A percentile compares a stretch with the other conserved stretches of the same genome.
These are phyloP conservation scores for Thamnophis sirtalis DNA, from an alignment of 2,113 vertebrate species.

Conservation along the genomic window DNA sequence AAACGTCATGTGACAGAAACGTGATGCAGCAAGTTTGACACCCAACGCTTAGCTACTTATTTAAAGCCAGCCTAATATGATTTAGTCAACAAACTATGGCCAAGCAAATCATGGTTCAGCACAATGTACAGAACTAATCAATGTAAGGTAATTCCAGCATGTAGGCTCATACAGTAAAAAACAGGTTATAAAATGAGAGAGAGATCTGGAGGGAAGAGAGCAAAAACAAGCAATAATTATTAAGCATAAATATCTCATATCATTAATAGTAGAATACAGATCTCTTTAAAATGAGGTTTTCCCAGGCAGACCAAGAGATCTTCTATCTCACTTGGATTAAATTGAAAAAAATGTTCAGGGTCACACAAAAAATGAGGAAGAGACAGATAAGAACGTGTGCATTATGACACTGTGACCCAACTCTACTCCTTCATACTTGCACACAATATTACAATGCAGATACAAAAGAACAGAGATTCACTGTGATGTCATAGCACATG, in stretches of 20 bases:
- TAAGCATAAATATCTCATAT: background rate
- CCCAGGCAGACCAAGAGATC: background rate
- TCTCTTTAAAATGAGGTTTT: background rate
- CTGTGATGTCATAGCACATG: background rate
- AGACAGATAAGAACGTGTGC: background rate
- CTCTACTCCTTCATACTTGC: background rate
- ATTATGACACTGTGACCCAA: background rate
- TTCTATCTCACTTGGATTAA: background rate
- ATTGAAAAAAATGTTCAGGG: background rate
- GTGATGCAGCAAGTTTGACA: too few relatives aligned
- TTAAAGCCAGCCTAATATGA: background rate
- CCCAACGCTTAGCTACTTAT: background rate
- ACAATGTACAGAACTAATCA: background rate
- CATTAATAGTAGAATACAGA: background rate
- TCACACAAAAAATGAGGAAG: fast-evolving
- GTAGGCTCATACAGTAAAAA: background rate
- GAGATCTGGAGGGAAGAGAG: background rate
- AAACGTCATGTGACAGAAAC: too few relatives aligned
- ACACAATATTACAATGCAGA: background rate
- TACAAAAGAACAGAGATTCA: background rate
- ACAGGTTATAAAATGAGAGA: background rate
- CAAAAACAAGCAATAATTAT: background rate
- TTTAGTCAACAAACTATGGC: background rate
- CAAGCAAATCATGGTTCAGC: background rate
- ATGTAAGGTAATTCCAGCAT: background rate